Evolutionary conservation across 2,113 vertebrate genomes (phyloP).

Genomic region (Poecile atricapillus): DNA sequence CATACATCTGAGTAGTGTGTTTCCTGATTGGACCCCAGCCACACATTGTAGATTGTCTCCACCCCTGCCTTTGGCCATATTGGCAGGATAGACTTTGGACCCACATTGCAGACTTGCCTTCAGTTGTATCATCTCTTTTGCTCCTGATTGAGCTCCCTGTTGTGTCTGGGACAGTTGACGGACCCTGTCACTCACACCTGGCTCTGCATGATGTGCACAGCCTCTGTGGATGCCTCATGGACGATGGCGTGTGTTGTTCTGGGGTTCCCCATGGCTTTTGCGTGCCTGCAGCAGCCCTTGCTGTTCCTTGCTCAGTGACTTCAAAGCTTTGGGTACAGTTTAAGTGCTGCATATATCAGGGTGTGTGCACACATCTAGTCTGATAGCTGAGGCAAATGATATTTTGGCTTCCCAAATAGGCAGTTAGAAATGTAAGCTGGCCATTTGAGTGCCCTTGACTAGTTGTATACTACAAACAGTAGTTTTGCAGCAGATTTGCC

Average conservation of each 20-base stretch:
- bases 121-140: neutral
- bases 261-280: neutral
- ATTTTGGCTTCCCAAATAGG: neutral
- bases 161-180: neutral
- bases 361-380: neutral
- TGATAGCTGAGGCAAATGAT: neutral
- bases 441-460: neutral
- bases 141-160: neutral
- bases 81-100: neutral
- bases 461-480: fast-evolving
- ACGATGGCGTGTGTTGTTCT: neutral
- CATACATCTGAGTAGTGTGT: fast-evolving
- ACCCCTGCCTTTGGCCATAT: neutral
- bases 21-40: neutral
- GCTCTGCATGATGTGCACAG: neutral
- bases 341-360: neutral
- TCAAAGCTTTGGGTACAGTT: neutral
- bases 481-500: neutral
- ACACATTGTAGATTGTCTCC: neutral
- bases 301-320: neutral
- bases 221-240: fast-evolving
- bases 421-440: neutral
- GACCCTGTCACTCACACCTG: neutral
- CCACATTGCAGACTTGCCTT: neutral
- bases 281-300: neutral